Evolutionary conservation across 2,888 invertebrate species (phyloP), one percentile per base, ranked within the genome.

Genomic region (Drosophila kambysellisi): DNA sequence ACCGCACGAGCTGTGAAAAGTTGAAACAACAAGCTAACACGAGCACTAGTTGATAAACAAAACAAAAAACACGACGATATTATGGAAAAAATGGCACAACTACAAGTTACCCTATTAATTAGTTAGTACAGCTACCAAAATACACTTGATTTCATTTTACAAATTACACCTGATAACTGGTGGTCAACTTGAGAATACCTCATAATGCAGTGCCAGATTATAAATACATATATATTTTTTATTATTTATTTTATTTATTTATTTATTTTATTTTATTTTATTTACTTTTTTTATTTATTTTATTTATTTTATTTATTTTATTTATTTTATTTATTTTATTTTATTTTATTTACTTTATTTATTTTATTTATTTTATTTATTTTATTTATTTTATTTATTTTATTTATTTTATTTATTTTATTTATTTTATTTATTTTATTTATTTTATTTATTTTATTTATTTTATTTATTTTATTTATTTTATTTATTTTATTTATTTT

Each of bases 1-100:
- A 59, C 62, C 69, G 59, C 76, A 72, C 54, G 52, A 59, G 58
- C 59, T 72, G 48, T 59, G 30, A 35, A 53, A 48, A 68, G 37
- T 65, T 65, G 66, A 65, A 67, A 67, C 41, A 66, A 66, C 41
- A 35, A n/a, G 12, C 41, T 25, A 30, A 4, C 9, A 12, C 11
- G 3, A 30, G n/a, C n/a, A 39, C 70, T 39, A 4, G 0, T 6
- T 3, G 20, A 50, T 25, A 25, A 25, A 25, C 2, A 25, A 25
- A 25, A 25, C 2, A 25, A 25, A 61, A 43, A 20, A 3, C 20
- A 11, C 11, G 4, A 46, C 15, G 15, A 15, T 46, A 46, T 15
- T 46, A 15, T 15, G 8, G 1, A 2, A 46, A 25, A 25, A 2
- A 25, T 43, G 43, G 11, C 20, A 20, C 20, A 43, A 11, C 43